Evolutionary conservation across 2,888 invertebrate genomes (phyloP), one percentile per base, ranked within the genome.

Genomic region (Ophioninae sp.): DNA sequence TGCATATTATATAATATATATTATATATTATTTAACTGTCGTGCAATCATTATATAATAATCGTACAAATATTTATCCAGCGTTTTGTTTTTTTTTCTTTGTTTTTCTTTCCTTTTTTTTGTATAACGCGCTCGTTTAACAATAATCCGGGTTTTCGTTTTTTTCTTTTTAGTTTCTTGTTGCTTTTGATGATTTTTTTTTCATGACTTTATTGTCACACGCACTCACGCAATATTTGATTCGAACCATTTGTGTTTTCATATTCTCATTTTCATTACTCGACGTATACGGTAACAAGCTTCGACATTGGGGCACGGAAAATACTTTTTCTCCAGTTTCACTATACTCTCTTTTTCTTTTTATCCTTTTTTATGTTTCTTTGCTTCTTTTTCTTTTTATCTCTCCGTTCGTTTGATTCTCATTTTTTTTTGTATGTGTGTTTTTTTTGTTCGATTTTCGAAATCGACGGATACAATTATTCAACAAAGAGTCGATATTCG

Each of bases 201-300:
- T 64, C 61, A 78, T 82, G 83, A 86, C 82, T 85, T 30, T 86
- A 85, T 86, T 86, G 85, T 86, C 85, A 74, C 75, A 70, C 79
- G 6, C 50, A 50, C 41, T 8, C 41, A 41, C 41, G 8, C 41
- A 41, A 56, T 79, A 83, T 85, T 81, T 82, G 83, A 84, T 84
- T 75, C 23, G 20, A 30, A 30, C 39, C 17, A 17, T 30, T 70
- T 20, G 6, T 72, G 21, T 76, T 69, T 30, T 65, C 77, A 81
- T 65, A 69, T 72, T 65, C 68, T 84, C 64, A 82, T 74, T 30
- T 78, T 57, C 77, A 80, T 59, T 41, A 56, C 68, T 39, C 79
- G 75, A 80, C 74, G 69, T 72, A 79, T 64, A 57, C 23, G 23
- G 21, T 21, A 59, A 56, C 41, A 37, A 62, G 75, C 61, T 77